These are phyloP conservation scores for Acanthaster planci DNA, from an alignment of 35 echinoderm and acorn worm genomes.

Conservation along the genomic window DNA sequence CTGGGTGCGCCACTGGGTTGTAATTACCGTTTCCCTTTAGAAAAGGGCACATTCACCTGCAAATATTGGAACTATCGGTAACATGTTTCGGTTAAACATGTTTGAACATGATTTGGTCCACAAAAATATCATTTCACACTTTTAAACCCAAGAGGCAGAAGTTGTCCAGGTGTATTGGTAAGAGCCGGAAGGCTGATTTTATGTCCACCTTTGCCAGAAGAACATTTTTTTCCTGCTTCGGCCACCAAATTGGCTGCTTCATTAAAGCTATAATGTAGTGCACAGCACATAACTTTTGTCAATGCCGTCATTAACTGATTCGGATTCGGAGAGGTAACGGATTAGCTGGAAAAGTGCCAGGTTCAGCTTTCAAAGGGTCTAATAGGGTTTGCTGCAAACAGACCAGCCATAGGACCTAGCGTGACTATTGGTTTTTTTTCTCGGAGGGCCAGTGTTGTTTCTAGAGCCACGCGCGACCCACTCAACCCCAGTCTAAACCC, in stretches of 20 bases:
- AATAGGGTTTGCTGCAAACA: too few species aligned
- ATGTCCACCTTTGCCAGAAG: slow-evolving; percentile 44
- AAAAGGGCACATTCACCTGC: too few species aligned
- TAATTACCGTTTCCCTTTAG: too few species aligned
- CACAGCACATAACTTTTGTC: neutral
- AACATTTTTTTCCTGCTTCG: neutral
- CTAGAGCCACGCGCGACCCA: neutral
- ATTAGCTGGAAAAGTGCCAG: slow-evolving; percentile 15
- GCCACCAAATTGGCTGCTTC: neutral
- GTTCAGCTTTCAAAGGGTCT: too few species aligned
- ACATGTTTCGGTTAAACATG: too few species aligned
- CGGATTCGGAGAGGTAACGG: neutral
- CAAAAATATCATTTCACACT: neutral
- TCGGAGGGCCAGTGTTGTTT: too few species aligned
- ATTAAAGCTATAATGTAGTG: neutral
- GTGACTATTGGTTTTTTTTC: too few species aligned
- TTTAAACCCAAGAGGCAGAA: slow-evolving; percentile 37
- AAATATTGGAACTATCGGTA: too few species aligned
- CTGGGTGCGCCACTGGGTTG: too few species aligned
- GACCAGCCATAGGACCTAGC: too few species aligned
- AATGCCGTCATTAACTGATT: slow-evolving; percentile 9
- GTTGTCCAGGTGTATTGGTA: slow-evolving; percentile 32
- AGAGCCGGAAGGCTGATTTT: slow-evolving; percentile 33
- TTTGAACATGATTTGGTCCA: slow-evolving; percentile 20
- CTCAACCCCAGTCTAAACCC: slow-evolving; percentile 16